Evolutionary conservation across 2,113 vertebrate species (phyloP), one percentile per base, ranked within the genome.

Genomic region (Salvelinus alpinus): DNA sequence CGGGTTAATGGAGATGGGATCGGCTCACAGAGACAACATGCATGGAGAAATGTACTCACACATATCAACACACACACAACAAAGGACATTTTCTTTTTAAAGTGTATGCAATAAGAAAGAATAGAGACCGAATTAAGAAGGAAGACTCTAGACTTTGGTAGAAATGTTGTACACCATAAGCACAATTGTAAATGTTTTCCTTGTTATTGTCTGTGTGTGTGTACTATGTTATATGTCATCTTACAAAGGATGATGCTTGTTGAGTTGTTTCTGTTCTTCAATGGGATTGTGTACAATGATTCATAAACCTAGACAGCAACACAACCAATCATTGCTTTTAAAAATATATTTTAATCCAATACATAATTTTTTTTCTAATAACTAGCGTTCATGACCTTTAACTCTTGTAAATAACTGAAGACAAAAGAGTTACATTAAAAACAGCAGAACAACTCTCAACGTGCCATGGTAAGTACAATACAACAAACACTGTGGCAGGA

Each of bases 271-370:
- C 38, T 57, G 38, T 44, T 44, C 8, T 44, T 9, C 34, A 54
- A 54, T 54, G 51, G 11, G 20, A 57, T 20, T 57, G 34, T 34
- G 48, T 27, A 72, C n/a, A 7, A 20, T 59, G 71, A 66, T 31
- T 44, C 20, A 48, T 5, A 0, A 47, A 65, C 14, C 22, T 18
- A 84, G 5, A 76, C 6, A 73, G 64, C 13, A 60, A 66, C 62
- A 64, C 75, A 34, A 22, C 18, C 5, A 5, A 20, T 47, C 9
- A n/a, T 64, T 77, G 73, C 71, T 76, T 84, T 90, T 82, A 48
- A 75, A 87, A 85, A 74, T 79, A 86, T 73, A 84, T 69, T 89
- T 90, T 82, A 87, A 84, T 62, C 59, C 59, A 62, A 62, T 89
- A 80, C 80, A 78, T 77, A 87, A 83, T 20, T n/a, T 62, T n/a